Conservation (phyloP, 2,888 invertebrate species). For the Leucophenga maculata region DNA sequence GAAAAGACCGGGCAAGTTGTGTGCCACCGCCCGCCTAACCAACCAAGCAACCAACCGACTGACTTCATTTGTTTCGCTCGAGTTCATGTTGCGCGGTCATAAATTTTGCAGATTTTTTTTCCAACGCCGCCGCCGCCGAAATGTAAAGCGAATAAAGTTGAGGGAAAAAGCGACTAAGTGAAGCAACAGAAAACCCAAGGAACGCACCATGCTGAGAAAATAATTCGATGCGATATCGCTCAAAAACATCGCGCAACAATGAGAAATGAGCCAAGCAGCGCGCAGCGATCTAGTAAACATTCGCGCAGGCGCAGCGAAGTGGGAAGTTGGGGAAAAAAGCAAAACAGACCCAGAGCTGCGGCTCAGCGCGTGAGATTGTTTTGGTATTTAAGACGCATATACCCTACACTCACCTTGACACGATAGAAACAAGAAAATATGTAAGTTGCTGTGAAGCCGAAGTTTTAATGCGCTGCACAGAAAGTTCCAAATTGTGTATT, state of each 20-base stretch:
- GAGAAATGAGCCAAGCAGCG: constrained; percentile 16
- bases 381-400: constrained; percentile 24
- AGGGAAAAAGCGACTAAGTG: background rate
- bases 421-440: too few relatives aligned
- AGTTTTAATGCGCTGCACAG: too few relatives aligned
- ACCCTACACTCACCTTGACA: constrained; percentile 6
- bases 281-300: constrained; percentile 12
- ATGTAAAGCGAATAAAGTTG: constrained; percentile 1
- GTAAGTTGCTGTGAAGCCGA: too few relatives aligned
- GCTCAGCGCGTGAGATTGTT: constrained; percentile 37
- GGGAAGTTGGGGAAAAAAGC: background rate
- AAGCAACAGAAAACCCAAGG: background rate
- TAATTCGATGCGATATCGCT: constrained; percentile 28
- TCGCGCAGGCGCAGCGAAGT: constrained; percentile 27
- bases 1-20: too few relatives aligned
- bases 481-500: too few relatives aligned
- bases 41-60: background rate
- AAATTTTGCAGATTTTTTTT: constrained; percentile 36
- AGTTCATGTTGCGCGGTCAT: constrained; percentile 44
- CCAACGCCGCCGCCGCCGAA: constrained; percentile 18
- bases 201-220: constrained; percentile 24
- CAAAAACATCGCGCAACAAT: constrained; percentile 26
- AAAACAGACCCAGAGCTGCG: constrained; percentile 23
- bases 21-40: too few relatives aligned
- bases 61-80: constrained; percentile 37